Conservation (phyloP, 2,888 invertebrate species). For the Dryadula phaetusa region DNA sequence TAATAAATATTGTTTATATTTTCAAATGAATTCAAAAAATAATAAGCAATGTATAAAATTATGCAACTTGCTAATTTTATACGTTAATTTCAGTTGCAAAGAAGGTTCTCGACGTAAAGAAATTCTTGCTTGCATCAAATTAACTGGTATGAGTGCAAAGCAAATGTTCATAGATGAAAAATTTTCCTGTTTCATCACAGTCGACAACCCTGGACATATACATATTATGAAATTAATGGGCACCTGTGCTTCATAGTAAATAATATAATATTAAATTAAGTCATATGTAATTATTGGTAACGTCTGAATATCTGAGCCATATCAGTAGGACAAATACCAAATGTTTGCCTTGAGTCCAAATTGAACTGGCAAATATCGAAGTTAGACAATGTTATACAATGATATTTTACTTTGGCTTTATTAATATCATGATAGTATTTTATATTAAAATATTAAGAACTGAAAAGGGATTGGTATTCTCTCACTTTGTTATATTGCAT, state of each 20-base stretch:
- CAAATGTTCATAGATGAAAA: constrained; percentile 71
- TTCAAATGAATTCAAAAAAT: too few relatives aligned
- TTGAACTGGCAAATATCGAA: neutral
- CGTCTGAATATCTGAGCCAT: neutral
- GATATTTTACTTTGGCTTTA: constrained; percentile 8
- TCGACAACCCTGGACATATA: constrained; percentile 85
- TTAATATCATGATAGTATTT: constrained; percentile 14
- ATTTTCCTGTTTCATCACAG: constrained; percentile 85
- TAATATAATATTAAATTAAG: neutral
- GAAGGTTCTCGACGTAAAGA: constrained; percentile 73
- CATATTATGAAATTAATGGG: constrained; percentile 83
- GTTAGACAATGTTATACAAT: neutral
- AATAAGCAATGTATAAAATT: too few relatives aligned
- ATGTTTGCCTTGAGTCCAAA: neutral
- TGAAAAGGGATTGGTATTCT: neutral
- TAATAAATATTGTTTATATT: too few relatives aligned
- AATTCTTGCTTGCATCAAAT: constrained; percentile 76
- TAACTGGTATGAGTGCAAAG: constrained; percentile 74
- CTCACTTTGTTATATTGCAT: neutral
- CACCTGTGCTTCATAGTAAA: constrained; percentile 8
- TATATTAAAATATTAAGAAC: constrained; percentile 10
- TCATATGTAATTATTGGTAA: neutral
- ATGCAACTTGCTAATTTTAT: neutral
- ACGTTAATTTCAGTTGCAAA: constrained; percentile 61
- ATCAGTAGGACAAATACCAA: constrained; percentile 9